Percentiles rank a stretch among this genome's conserved stretches.
phyloP scores from a whole-genome alignment of 2,888 invertebrate species.

The Ophioninae sp. region DNA sequence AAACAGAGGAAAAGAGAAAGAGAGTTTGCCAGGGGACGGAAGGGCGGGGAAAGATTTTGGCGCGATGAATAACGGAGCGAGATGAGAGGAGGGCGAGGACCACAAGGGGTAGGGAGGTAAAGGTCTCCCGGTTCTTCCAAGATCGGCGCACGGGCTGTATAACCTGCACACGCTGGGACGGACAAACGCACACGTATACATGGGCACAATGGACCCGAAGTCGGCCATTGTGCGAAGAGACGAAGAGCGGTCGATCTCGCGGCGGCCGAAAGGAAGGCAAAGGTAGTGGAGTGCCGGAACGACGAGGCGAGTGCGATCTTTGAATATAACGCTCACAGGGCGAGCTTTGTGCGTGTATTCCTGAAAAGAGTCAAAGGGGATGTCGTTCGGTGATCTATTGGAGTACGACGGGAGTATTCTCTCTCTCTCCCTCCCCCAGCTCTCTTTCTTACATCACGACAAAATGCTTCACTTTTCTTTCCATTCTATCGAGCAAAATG shows the following conservation, averaged over 20 bases:
- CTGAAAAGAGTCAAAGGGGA: constrained; percentile 60
- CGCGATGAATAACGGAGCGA: constrained; percentile 29
- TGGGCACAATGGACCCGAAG: constrained; percentile 68
- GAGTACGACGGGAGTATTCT: constrained; percentile 43
- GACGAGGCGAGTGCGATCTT: constrained; percentile 52
- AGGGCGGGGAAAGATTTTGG: constrained; percentile 43
- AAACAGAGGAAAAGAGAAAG: too few relatives aligned
- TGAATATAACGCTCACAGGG: constrained; percentile 60
- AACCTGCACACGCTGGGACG: constrained; percentile 6
- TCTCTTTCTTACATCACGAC: neutral
- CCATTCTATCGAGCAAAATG: neutral
- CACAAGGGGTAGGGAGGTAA: constrained; percentile 44
- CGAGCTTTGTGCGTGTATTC: constrained; percentile 64
- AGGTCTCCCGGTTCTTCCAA: constrained; percentile 59
- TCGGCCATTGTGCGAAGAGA: constrained; percentile 73
- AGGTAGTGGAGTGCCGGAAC: constrained; percentile 38
- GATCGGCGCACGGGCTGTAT: constrained; percentile 36
- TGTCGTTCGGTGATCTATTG: constrained; percentile 55
- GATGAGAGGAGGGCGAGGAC: constrained; percentile 36
- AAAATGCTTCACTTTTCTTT: constrained; percentile 27
- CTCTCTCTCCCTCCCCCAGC: neutral
- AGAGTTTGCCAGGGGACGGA: constrained; percentile 39
- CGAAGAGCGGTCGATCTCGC: constrained; percentile 36
- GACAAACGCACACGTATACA: constrained; percentile 18
- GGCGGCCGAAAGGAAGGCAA: constrained; percentile 44